Evolutionary conservation across 2,113 vertebrate species (phyloP).

Genomic region (Aix galericulata): DNA sequence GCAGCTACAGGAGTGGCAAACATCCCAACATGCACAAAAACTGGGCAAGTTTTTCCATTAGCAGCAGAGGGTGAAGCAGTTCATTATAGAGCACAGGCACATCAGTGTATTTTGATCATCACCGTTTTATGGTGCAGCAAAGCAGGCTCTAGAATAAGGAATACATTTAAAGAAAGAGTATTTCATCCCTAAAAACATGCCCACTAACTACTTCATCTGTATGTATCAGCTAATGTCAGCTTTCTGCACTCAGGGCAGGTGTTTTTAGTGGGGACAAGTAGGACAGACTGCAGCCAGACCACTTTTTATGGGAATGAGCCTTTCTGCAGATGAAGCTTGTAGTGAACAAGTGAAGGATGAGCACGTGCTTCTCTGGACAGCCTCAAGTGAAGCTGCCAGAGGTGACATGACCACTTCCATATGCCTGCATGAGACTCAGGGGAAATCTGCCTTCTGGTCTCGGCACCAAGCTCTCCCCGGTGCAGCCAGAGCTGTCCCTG

Average conservation of each 20-base stretch:
- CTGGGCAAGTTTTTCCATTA: not conserved
- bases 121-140: accelerated
- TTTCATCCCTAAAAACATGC: not conserved
- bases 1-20: accelerated
- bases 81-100: accelerated
- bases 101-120: accelerated
- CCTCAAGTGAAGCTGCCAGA: accelerated
- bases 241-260: accelerated
- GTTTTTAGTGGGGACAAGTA: not conserved
- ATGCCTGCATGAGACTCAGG: not conserved
- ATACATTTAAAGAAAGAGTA: not conserved
- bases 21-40: accelerated
- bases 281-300: not conserved
- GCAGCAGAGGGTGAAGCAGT: not conserved
- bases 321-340: not conserved
- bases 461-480: accelerated
- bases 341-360: not conserved
- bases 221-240: accelerated
- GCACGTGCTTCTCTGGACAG: accelerated
- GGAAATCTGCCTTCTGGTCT: accelerated
- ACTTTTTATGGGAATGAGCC: not conserved
- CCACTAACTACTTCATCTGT: not conserved
- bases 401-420: not conserved
- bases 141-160: not conserved
- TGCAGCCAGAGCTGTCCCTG: accelerated